A percentile compares a stretch with the other conserved stretches of the same genome.
phyloP scores from a whole-genome alignment of 2,113 vertebrate species.

The Hippocampus comes region DNA sequence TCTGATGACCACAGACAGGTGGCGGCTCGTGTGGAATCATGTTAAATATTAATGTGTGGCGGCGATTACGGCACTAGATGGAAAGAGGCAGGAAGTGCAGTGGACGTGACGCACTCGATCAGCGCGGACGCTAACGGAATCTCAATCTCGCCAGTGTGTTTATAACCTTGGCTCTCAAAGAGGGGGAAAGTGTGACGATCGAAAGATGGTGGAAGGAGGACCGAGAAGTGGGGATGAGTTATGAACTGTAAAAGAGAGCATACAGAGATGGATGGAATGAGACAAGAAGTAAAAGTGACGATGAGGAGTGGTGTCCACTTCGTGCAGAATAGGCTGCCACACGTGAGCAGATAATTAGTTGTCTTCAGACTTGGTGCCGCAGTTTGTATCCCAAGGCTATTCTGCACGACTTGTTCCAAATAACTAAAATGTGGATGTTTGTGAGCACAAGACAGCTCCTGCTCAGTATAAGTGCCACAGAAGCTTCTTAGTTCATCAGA shows the following conservation, averaged over 20 bases:
- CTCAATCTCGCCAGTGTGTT: conserved; percentile 68
- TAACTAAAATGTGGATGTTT: background rate
- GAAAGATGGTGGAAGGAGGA: conserved; percentile 13
- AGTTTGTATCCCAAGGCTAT: background rate
- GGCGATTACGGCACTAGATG: conserved; percentile 60
- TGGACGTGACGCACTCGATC: conserved; percentile 63
- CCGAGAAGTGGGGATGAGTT: conserved; percentile 4
- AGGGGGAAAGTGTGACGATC: conserved; percentile 6
- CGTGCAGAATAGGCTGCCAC: background rate
- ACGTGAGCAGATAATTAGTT: background rate
- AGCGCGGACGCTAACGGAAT: conserved; percentile 65
- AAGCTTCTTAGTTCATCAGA: no score
- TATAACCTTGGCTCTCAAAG: conserved; percentile 69
- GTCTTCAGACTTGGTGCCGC: background rate
- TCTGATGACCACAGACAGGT: conserved; percentile 48
- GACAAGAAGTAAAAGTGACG: conserved; percentile 5
- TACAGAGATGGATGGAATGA: conserved; percentile 36
- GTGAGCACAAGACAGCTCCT: background rate
- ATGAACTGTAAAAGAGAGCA: conserved; percentile 20
- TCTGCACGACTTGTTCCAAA: background rate
- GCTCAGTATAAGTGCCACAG: no score
- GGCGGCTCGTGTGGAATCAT: conserved; percentile 44
- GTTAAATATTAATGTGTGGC: conserved; percentile 72
- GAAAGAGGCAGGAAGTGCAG: conserved; percentile 54
- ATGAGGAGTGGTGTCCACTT: no score